Evolutionary conservation across 2,888 invertebrate genomes (phyloP), one percentile per base, ranked within the genome.

Genomic region (Dicyrtoma fusca): DNA sequence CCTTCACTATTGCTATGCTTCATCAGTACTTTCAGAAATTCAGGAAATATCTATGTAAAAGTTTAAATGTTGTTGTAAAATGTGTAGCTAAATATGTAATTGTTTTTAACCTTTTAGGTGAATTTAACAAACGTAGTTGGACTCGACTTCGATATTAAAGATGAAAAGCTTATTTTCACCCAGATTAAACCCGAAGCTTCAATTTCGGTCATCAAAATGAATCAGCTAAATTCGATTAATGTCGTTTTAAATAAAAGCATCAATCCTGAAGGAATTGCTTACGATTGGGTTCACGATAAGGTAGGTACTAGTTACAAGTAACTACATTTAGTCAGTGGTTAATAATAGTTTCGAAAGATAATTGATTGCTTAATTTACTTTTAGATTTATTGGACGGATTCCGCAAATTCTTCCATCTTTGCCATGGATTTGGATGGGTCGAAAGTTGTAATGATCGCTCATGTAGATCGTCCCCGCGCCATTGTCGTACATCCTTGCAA

Each of bases 281-380:
- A 96, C 82, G 98, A 99, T 82, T 99, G 98, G 98, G 94, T 97
- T 0, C 95, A 95, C 80, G 92, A 93, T 83, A 97, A 97, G 83
- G 72, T 75, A 68, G 19, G 44, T n/a, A n/a, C n/a, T n/a, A n/a
- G n/a, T n/a, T n/a, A n/a, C n/a, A n/a, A n/a, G n/a, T n/a, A n/a
- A n/a, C n/a, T n/a, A n/a, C n/a, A n/a, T n/a, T n/a, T n/a, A n/a
- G n/a, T n/a, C n/a, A n/a, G n/a, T n/a, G n/a, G n/a, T n/a, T n/a
- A n/a, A n/a, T n/a, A n/a, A n/a, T n/a, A 34, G 8, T 34, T 34
- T 34, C 8, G 34, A 34, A 34, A 34, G 4, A 34, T 34, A 5
- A 5, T 34, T 34, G 34, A 5, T 34, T 34, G 3, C 34, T 34
- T 57, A 17, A 57, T 57, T 53, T 34, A 4, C 25, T 62, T 51